Percentiles rank a stretch among this genome's conserved stretches.
Evolutionary conservation across 2,797 vertebrate genomes (phyloP).

Genomic region (Luscinia luscinia): DNA sequence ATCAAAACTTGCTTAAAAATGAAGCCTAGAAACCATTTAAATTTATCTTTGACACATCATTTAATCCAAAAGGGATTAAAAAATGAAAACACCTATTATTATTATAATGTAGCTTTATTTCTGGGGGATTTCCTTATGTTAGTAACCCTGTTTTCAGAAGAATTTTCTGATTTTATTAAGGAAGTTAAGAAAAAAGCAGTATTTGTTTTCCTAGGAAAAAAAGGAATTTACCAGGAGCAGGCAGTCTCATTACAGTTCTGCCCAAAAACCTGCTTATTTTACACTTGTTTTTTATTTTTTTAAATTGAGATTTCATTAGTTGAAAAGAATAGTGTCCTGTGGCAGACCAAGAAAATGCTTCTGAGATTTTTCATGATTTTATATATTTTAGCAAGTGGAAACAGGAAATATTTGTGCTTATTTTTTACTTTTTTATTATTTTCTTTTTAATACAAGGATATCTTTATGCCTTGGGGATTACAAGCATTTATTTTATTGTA

Average conservation of each 20-base stretch:
- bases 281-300: background rate
- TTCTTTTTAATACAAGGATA: background rate
- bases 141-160: background rate
- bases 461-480: background rate
- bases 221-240: background rate
- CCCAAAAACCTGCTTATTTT: background rate
- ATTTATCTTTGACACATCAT: background rate
- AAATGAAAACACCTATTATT: background rate
- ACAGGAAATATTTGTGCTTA: background rate
- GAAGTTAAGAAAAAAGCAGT: background rate
- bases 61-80: background rate
- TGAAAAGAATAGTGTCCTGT: background rate
- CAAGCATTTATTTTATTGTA: background rate
- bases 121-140: background rate
- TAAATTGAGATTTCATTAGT: background rate
- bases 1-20: background rate
- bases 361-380: background rate
- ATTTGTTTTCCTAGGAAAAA: background rate
- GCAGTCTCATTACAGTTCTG: background rate
- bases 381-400: background rate
- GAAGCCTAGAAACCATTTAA: background rate
- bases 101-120: background rate
- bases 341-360: background rate
- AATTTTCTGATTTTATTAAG: background rate
- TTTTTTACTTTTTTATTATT: background rate